Base-by-base conservation (phyloP, 2,888 invertebrate species). In the Tetheella fluctuosa region DNA sequence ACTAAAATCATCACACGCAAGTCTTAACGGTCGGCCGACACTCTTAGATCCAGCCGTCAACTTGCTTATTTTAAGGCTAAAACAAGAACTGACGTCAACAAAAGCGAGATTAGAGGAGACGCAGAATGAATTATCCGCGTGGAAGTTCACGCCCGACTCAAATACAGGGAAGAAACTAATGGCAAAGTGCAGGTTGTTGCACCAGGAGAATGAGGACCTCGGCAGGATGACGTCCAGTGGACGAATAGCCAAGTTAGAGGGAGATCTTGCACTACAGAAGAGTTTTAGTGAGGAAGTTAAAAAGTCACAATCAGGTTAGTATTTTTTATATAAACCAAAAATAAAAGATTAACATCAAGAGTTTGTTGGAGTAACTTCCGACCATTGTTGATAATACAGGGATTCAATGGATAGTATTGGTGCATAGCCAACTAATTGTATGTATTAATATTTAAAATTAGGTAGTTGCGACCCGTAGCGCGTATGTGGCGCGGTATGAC, bases 71-170 rank as follows among this genome's bases (percentile, higher is more conserved):
- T 96, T 98, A 85, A 96, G 97, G 84, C 94, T 99, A 82, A 96
- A 97, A 77, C 96, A 97, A 85, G 99, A 99, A 88, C 93, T 99
- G 67, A 96, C 97, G 63, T 95, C 97, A 58, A 97, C 97, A 23
- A 97, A 97, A 86, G 96, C 97, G 59, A 97, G 97, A 84, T 94
- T 99, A 71, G 99, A 99, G 86, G 99, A 99, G 89, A 98, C 98
- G 20, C 99, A 99, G 89, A 98, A 98, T 90, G 99, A 99, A 94
- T 94, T 99, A 54, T 97, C 98, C 60, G 99, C 99, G 2, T 99
- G 99, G 99, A 99, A 99, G 91, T 99, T 99, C 89, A 99, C 99
- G 15, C 98, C 99, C n/a, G 99, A 99, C 90, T 99, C 98, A 67
- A 98, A 98, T 93, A 99, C 99, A 55, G 99, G 99, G 68, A 99